phyloP scores from a whole-genome alignment of 1,140 invertebrate species.

The Wiebesia pumilae region DNA sequence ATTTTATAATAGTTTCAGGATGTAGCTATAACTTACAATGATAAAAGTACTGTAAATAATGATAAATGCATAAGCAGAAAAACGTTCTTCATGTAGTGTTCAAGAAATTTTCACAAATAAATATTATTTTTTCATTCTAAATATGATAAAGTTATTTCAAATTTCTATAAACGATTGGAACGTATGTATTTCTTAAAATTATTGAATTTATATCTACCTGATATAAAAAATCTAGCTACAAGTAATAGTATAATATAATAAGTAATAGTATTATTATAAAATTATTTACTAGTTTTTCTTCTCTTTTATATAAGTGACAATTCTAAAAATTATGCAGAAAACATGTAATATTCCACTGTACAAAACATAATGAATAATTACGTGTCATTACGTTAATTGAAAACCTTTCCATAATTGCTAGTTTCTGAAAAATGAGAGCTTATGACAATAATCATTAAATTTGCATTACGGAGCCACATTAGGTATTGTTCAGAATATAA shows the following conservation, averaged over 20 bases:
- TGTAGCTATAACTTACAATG: neutral
- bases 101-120: too few relatives aligned
- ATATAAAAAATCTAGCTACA: neutral
- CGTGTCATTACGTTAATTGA: neutral
- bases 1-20: neutral
- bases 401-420: neutral
- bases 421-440: neutral
- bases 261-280: neutral
- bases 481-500: neutral
- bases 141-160: too few relatives aligned
- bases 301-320: neutral
- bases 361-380: neutral
- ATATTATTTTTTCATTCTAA: too few relatives aligned
- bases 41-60: neutral
- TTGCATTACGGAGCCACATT: neutral
- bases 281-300: neutral
- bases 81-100: too few relatives aligned
- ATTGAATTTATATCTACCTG: neutral
- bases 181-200: too few relatives aligned
- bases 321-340: neutral
- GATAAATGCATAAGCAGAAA: neutral
- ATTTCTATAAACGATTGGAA: too few relatives aligned
- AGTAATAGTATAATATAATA: neutral
- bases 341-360: neutral
- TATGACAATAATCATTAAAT: slow-evolving; percentile 1